Percentiles rank a stretch among this genome's conserved stretches.
Evolutionary conservation across 2,797 vertebrate genomes (phyloP).

Genomic region (Avahi laniger): DNA sequence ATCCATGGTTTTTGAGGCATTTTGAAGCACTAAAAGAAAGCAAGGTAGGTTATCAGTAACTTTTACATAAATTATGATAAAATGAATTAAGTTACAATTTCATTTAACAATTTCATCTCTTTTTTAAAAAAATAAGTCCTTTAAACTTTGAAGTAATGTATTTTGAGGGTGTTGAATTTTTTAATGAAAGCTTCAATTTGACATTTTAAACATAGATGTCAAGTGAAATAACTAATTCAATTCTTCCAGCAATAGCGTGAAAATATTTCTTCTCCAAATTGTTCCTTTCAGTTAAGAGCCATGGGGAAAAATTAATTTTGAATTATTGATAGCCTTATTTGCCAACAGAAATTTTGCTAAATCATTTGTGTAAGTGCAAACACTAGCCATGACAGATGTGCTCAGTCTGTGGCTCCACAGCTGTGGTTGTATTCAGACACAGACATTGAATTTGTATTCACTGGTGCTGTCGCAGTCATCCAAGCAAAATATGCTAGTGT

Average conservation of each 20-base stretch:
- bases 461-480: neutral
- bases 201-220: neutral
- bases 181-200: neutral
- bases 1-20: neutral
- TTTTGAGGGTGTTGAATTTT: neutral
- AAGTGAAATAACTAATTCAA: neutral
- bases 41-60: neutral
- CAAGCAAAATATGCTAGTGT: neutral
- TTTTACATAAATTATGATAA: neutral
- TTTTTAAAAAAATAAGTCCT: neutral
- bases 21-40: neutral
- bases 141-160: neutral
- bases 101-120: neutral
- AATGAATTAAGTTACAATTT: neutral
- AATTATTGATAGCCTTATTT: neutral
- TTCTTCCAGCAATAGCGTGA: neutral
- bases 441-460: neutral
- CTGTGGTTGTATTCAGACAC: neutral
- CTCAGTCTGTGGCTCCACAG: neutral
- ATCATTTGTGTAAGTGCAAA: neutral
- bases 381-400: neutral
- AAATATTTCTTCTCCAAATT: slow-evolving; percentile 17
- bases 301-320: neutral
- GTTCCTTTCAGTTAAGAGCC: neutral
- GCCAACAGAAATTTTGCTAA: neutral